phyloP scores from a whole-genome alignment of 2,113 vertebrate species.

The Mustelus asterias region DNA sequence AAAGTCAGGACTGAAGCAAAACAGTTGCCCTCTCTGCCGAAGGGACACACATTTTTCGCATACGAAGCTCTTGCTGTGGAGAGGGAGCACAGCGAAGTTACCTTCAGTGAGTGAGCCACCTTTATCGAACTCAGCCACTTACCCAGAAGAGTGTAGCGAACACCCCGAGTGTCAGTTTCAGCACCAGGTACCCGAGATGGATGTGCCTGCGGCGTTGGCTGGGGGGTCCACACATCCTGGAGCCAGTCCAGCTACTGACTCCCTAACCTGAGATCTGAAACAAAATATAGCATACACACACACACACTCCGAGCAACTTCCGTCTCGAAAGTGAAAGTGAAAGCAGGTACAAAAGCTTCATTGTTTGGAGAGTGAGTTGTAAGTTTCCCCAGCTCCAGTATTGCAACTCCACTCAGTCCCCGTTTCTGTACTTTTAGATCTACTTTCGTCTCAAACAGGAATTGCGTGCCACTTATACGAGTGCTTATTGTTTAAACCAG shows the following conservation, averaged over 20 bases:
- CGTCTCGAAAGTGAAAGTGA: background rate
- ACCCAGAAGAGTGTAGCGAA: constrained; percentile 26
- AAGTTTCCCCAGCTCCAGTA: background rate
- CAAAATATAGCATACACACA: background rate
- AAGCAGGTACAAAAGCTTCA: background rate
- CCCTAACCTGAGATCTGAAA: background rate
- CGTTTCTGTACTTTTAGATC: background rate
- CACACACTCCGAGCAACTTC: background rate
- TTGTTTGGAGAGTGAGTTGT: background rate
- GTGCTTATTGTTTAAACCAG: no score
- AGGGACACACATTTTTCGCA: background rate
- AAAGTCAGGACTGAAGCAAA: background rate
- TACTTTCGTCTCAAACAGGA: no score
- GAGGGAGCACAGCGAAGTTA: background rate
- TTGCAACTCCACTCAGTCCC: background rate
- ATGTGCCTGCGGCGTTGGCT: background rate
- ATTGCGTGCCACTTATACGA: no score
- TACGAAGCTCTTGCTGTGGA: background rate
- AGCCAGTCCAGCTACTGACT: background rate
- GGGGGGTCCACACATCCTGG: background rate
- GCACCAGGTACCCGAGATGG: background rate
- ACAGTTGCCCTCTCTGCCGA: background rate
- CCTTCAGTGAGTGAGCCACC: background rate
- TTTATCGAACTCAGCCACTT: background rate
- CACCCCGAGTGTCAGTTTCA: background rate